Evolutionary conservation across 1,140 invertebrate species (phyloP).

Genomic region (Tetragnatha versicolor): DNA sequence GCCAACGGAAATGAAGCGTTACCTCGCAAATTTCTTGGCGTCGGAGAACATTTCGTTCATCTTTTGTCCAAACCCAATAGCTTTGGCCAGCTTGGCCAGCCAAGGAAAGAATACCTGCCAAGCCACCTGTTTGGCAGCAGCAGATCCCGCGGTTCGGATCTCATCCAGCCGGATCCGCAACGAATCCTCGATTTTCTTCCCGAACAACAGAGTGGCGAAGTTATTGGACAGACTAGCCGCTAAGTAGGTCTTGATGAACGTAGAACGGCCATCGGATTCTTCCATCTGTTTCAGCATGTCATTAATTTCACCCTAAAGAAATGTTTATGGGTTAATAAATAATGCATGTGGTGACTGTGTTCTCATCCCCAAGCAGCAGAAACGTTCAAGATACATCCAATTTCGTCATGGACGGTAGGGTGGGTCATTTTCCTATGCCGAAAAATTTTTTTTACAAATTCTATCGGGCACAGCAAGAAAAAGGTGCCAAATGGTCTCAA

Average conservation of each 20-base stretch:
- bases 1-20: too few relatives aligned
- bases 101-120: constrained; percentile 43
- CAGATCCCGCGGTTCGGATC: constrained; percentile 69
- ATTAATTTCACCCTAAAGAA: constrained; percentile 45
- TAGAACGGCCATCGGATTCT: background rate
- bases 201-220: constrained; percentile 86
- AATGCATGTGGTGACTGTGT: too few relatives aligned
- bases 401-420: too few relatives aligned
- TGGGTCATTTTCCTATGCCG: too few relatives aligned
- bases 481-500: too few relatives aligned
- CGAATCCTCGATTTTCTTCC: constrained; percentile 68
- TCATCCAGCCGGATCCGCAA: constrained; percentile 73
- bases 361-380: too few relatives aligned
- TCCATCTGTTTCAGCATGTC: constrained; percentile 7
- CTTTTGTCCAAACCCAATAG: constrained; percentile 4
- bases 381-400: too few relatives aligned
- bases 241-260: constrained; percentile 9
- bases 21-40: too few relatives aligned
- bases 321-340: too few relatives aligned
- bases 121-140: constrained; percentile 12
- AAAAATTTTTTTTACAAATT: too few relatives aligned
- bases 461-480: too few relatives aligned
- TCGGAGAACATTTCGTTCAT: too few relatives aligned
- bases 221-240: constrained; percentile 70
- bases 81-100: constrained; percentile 28